Conservation (phyloP, 2,888 invertebrate species). For the Sepioteuthis lessoniana region DNA sequence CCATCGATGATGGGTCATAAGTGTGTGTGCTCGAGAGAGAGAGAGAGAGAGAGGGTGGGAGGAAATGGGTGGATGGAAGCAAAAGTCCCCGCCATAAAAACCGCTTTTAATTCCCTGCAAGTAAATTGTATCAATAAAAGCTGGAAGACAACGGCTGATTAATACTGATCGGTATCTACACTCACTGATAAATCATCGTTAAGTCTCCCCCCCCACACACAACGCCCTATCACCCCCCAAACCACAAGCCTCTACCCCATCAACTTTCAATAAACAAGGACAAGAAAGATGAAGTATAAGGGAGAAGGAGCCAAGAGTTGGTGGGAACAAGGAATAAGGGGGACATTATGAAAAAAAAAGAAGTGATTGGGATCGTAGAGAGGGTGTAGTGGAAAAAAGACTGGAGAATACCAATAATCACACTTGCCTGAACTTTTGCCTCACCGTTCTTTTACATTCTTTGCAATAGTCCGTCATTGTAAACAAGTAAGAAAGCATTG, state of each 20-base stretch:
- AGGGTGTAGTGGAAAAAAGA: neutral
- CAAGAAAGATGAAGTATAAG: neutral
- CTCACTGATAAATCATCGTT: conserved; percentile 21
- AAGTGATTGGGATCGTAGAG: neutral
- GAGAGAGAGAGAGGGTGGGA: too few relatives aligned
- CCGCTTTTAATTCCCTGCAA: conserved; percentile 33
- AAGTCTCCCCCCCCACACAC: neutral
- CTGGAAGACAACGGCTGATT: neutral
- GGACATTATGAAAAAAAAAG: neutral
- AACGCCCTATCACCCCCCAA: too few relatives aligned
- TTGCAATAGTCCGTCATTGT: neutral
- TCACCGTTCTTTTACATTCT: neutral
- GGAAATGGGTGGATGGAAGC: neutral
- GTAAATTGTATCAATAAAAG: conserved; percentile 33
- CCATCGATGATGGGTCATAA: too few relatives aligned
- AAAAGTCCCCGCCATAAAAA: neutral
- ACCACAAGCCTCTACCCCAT: neutral
- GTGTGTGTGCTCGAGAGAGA: too few relatives aligned
- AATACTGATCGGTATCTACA: conserved; percentile 33
- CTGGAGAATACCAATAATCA: neutral
- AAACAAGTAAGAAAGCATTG: neutral
- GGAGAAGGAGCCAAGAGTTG: neutral
- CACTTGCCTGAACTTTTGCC: neutral
- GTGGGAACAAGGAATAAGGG: neutral
- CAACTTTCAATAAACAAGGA: neutral